These are phyloP conservation scores for Brachypterus glaber DNA, from an alignment of 2,888 invertebrate species.

Conservation along the genomic window DNA sequence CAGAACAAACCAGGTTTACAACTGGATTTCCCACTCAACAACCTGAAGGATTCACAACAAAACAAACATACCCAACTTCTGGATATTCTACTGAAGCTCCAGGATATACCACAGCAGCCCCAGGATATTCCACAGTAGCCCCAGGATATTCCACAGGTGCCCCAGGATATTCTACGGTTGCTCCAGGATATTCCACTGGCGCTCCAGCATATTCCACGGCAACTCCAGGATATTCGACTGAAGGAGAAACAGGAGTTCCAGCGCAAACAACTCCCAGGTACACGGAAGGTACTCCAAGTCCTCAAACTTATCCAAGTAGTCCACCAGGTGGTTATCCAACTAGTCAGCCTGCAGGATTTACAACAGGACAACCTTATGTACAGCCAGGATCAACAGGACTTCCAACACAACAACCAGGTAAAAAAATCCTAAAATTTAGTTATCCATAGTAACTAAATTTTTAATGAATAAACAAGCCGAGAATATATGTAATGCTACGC, in stretches of 20 bases:
- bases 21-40: constrained; percentile 7
- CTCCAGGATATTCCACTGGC: constrained; percentile 7
- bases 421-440: too few species aligned
- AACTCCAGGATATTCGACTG: constrained; percentile 5
- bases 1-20: too few species aligned
- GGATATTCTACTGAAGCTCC: constrained; percentile 8
- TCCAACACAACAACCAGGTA: constrained; percentile 4
- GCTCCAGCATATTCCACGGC: constrained; percentile 1
- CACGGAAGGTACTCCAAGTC: not conserved
- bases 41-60: constrained; percentile 11
- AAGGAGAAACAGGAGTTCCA: constrained; percentile 1
- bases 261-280: constrained; percentile 3
- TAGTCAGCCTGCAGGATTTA: not conserved
- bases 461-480: too few species aligned
- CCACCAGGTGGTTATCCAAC: constrained; percentile 2
- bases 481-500: too few species aligned
- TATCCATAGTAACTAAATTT: too few species aligned
- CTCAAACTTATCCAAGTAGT: not conserved
- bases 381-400: constrained; percentile 3
- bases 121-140: too few species aligned
- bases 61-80: constrained; percentile 11
- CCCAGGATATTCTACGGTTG: not conserved
- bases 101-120: constrained; percentile 13
- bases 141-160: constrained; percentile 13
- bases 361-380: not conserved